Evolutionary conservation across 2,113 vertebrate genomes (phyloP).

Genomic region (Forbesichthys agassizii): DNA sequence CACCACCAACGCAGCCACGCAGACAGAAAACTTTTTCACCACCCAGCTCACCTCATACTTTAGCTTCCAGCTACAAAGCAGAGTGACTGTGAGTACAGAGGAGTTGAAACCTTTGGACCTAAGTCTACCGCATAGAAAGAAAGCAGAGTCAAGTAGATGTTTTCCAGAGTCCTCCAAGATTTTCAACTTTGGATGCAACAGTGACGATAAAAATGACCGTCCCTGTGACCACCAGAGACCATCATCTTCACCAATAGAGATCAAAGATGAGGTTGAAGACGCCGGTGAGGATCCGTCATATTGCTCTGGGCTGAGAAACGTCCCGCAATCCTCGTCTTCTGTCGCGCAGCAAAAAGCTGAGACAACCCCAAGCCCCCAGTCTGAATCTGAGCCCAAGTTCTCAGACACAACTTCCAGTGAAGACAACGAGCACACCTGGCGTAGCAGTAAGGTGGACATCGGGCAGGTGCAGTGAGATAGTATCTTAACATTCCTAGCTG

Average conservation of each 20-base stretch:
- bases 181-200: background rate
- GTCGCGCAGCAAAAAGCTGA: background rate
- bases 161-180: background rate
- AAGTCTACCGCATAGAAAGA: slow-evolving; percentile 62
- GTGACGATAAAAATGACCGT: background rate
- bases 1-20: slow-evolving; percentile 58
- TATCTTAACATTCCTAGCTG: background rate
- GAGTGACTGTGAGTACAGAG: background rate
- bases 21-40: slow-evolving; percentile 78
- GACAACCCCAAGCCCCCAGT: slow-evolving; percentile 11
- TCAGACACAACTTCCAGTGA: slow-evolving; percentile 58
- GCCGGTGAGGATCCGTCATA: background rate
- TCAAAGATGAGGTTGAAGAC: background rate
- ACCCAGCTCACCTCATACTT: slow-evolving; percentile 50
- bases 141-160: slow-evolving; percentile 5
- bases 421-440: slow-evolving; percentile 46
- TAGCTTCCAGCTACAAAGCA: slow-evolving; percentile 39
- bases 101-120: slow-evolving; percentile 65
- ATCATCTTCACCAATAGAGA: background rate
- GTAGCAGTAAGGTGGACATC: slow-evolving; percentile 45
- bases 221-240: background rate
- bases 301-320: background rate
- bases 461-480: slow-evolving; percentile 50
- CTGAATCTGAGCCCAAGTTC: slow-evolving; percentile 31
- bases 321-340: background rate